Evolutionary conservation across 2,888 invertebrate species (phyloP).

Genomic region (Chrysotoxum bicinctum): DNA sequence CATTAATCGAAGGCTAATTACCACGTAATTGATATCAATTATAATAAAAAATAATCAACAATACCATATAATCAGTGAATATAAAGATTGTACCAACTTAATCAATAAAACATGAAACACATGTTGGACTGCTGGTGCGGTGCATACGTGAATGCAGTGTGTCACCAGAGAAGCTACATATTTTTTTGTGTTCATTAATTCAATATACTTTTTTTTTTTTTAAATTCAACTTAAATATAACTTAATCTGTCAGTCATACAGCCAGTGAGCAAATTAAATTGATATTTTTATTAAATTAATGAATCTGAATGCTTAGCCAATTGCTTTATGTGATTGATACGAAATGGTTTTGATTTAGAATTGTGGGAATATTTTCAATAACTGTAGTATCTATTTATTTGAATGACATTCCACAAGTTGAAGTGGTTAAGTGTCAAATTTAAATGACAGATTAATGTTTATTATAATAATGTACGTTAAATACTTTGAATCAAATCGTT

Average conservation of each 20-base stretch:
- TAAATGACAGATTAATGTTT: neutral
- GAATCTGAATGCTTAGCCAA: constrained; percentile 14
- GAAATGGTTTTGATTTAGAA: neutral
- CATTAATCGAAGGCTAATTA: constrained; percentile 27
- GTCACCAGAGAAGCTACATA: constrained; percentile 4
- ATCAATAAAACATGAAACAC: constrained; percentile 1
- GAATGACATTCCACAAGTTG: neutral
- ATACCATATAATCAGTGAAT: neutral
- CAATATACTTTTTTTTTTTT: neutral
- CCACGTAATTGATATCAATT: constrained; percentile 34
- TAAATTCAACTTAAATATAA: neutral
- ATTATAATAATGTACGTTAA: too few species aligned
- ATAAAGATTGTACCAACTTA: neutral
- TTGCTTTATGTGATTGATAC: neutral
- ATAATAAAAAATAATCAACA: constrained; percentile 7
- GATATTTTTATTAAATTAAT: constrained; percentile 6
- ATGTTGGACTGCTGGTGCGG: too few species aligned
- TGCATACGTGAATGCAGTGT: neutral
- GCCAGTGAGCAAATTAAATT: neutral
- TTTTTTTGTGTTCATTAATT: neutral
- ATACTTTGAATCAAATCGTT: neutral
- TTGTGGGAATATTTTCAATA: neutral
- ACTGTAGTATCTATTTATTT: too few species aligned
- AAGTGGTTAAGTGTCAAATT: neutral
- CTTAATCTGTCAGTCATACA: neutral